Evolutionary conservation across 1,140 invertebrate genomes (phyloP), one percentile per base, ranked within the genome.

Genomic region (Drosophila bipectinata): DNA sequence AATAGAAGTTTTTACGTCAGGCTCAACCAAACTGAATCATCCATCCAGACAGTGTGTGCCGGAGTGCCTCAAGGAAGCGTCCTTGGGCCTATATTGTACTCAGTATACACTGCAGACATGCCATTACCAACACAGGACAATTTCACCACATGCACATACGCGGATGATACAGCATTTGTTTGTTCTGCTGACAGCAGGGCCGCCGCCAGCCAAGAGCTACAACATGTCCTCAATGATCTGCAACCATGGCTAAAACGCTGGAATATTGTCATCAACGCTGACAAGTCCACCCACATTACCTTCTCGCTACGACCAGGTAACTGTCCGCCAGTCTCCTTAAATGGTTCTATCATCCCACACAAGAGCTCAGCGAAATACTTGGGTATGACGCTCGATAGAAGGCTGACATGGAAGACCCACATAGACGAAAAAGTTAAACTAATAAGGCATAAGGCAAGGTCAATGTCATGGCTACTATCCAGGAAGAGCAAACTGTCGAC

Each of bases 171-270:
- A 39, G 37, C 37, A n/a, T 39, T 39, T 39, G 37, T 39, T 39
- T 39, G 37, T 39, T 39, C 37, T 39, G 37, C 37, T 39, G 37
- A 39, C 37, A 39, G 37, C 37, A 39, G 37, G 37, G 37, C 1
- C 37, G 9, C 37, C 37, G 37, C 37, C 37, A 39, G 10, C 2
- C 37, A 39, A 39, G 37, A 39, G 37, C 37, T 39, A 39, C 37
- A 39, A n/a, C 37, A 12, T 39, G 37, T 39, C 12, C 37, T 39
- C 37, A 39, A 39, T 12, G 37, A 39, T n/a, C 37, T 39, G 37
- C 37, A 39, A 39, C 37, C 37, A 39, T 39, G 37, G 37, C 12
- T 39, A 39, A 39, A 39, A 39, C 12, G 37, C 37, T 39, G 37
- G 12, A 39, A 39, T 39, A 39, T 39, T 9, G 37, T 39, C 37